A percentile compares a stretch with the other conserved stretches of the same genome.
These are phyloP conservation scores for Anguilla marmorata DNA, from an alignment of 2,797 vertebrate genomes.

Conservation along the genomic window DNA sequence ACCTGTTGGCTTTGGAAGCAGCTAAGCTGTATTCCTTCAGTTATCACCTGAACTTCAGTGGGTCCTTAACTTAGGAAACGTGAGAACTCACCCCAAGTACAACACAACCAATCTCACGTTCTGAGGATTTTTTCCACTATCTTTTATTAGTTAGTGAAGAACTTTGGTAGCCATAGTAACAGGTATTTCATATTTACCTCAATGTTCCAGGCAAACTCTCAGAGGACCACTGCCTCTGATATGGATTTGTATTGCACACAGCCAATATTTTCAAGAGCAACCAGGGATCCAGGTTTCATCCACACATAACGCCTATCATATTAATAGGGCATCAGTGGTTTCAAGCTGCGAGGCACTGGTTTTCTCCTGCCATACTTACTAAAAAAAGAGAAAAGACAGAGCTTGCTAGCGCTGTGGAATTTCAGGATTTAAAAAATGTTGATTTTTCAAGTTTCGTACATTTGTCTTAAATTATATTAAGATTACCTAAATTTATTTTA, in stretches of 20 bases:
- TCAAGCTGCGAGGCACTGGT: neutral
- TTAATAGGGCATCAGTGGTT: slow-evolving; percentile 19
- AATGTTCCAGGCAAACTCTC: slow-evolving; percentile 52
- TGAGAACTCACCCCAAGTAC: slow-evolving; percentile 16
- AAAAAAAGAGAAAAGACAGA: neutral
- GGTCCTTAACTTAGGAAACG: slow-evolving; percentile 38
- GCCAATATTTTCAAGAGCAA: slow-evolving; percentile 39
- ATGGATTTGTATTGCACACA: slow-evolving; percentile 45
- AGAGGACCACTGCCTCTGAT: slow-evolving; percentile 44
- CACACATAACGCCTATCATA: slow-evolving; percentile 17
- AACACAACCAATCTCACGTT: slow-evolving; percentile 41
- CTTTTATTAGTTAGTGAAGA: slow-evolving; percentile 50
- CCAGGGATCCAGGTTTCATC: slow-evolving; percentile 22
- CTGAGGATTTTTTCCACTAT: slow-evolving; percentile 34
- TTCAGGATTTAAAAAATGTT: neutral
- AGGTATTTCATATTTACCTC: slow-evolving; percentile 47
- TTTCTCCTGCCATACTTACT: slow-evolving; percentile 4
- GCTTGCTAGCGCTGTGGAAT: neutral
- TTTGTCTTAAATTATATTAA: neutral
- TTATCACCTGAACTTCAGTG: neutral
- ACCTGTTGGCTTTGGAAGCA: neutral
- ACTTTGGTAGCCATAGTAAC: slow-evolving; percentile 66
- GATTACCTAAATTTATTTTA: too few relatives aligned
- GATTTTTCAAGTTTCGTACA: neutral
- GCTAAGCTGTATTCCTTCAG: neutral